Evolutionary conservation across 2,113 vertebrate species (phyloP), one percentile per base, ranked within the genome.

Genomic region (Oreochromis tanganicae): DNA sequence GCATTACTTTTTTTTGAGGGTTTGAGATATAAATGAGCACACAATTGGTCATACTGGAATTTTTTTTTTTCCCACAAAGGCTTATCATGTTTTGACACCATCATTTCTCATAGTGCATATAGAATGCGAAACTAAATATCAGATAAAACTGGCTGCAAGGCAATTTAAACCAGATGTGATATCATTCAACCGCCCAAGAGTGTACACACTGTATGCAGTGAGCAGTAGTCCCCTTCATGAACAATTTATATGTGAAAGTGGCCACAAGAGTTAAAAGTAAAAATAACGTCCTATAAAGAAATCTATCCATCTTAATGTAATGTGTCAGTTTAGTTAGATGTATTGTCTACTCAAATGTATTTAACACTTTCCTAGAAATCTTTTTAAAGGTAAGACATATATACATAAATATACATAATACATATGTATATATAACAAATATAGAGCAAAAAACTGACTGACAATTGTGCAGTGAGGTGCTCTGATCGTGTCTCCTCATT

Each of bases 101-200:
- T 91, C 79, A 84, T 88, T 86, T 55, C 84, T 83, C 87, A 81
- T 80, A 78, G 88, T 87, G 75, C 85, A 85, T 48, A 89, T 68
- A 90, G 85, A 86, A 59, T 87, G 83, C 56, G 43, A 79, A 56
- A 56, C 83, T 80, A 52, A 55, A 46, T 81, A 95, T 95, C 94
- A 91, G 92, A 95, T 92, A 91, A 93, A 89, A 86, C 41, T 75
- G 55, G 4, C 89, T 87, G 85, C 61, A 55, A 87, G 63, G 86
- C 92, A 89, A 91, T 92, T 91, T 91, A 90, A 89, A 92, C 85
- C 63, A 87, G 86, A 84, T 80, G 41, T 91, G 86, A 95, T 94
- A 94, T 93, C 84, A 92, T 93, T 92, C 90, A 88, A 57, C 50
- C 43, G 46, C 57, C 81, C 83, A 59, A 92, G 90, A 92, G 91